Evolutionary conservation across 1,140 invertebrate genomes (phyloP), one percentile per base, ranked within the genome.

Genomic region (Magallana ariakensis): DNA sequence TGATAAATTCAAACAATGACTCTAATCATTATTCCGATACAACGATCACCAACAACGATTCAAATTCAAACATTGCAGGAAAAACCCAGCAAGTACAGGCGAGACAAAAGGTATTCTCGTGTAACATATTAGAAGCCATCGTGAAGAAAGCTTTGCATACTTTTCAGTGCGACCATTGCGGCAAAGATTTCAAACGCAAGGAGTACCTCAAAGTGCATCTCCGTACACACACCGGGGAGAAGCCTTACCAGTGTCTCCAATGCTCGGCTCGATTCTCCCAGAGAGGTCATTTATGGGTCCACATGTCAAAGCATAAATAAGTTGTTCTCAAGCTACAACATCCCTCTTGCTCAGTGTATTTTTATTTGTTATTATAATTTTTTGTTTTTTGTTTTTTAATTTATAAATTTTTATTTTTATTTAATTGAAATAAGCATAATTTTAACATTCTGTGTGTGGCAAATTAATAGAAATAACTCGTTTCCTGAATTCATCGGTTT

Each of bases 171-270:
- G 86, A 87, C 19, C 83, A 84, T 80, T 87, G 86, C 82, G 86
- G 86, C 6, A 87, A 84, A 81, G 80, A 87, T 9, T 87, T 87
- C 66, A 84, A 84, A 8, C 82, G 84, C 22, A 84, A 60, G 54
- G 84, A 83, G 46, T 89, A 88, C 85, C 82, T 93, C 16, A 90
- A 91, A 46, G 91, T 91, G 13, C 93, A 93, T 82, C 85, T 92
- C 26, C 87, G 93, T 33, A 93, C 92, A 8, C 93, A 93, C 84
- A 92, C 92, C 0, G 93, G 93, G 4, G 99, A 99, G 93, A 99
- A 99, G 94, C 99, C 99, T 2, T 98, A 98, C 95, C 97, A 97
- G n/a, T 99, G 99, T 95, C 98, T 99, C 93, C 96, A 98, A 15
- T 99, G 99, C 95, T 88, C 87, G 86, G 85, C 89, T 7, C 88